Evolutionary conservation across 1,140 invertebrate species (phyloP), one percentile per base, ranked within the genome.

Genomic region (Sinella curviseta): DNA sequence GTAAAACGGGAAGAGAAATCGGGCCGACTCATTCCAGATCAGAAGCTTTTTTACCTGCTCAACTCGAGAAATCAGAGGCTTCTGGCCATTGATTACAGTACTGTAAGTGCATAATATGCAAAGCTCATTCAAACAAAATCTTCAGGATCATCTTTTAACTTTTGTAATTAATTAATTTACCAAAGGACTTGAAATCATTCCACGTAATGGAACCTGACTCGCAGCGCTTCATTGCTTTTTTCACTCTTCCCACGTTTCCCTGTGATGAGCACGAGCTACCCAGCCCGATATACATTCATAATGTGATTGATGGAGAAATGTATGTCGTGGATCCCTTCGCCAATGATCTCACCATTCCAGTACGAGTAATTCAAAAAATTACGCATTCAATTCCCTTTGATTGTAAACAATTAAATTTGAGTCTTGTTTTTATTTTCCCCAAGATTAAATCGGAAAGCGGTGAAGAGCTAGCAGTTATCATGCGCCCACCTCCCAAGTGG

Each of bases 121-220:
- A 16, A 14, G n/a, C 48, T 67, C 8, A 20, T 8, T 48, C 60
- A 67, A 67, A 24, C 8, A 67, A n/a, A 67, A 67, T 14, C 24
- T 67, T 14, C 60, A 67, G 14, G 14, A 24, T 67, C 60, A 14
- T 26, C 12, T n/a, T 26, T 67, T 67, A 67, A 8, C n/a, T 14
- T 14, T 8, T 14, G 24, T 67, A 30, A n/a, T n/a, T n/a, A n/a
- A 74, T 36, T 8, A 3, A 48, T 48, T 36, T 34, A 33, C 39
- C n/a, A n/a, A 67, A 75, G 74, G 74, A 75, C 28, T 30, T 36
- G 74, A 75, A 48, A 54, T 75, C 74, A 28, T 75, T 75, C 28
- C 74, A 75, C 26, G 39, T 75, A 48, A 75, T 75, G 74, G 74
- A 75, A 35, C 74, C 74, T 3, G 74, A 75, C 35, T 75, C 74